Conservation (phyloP, 2,888 invertebrate genomes). For the Aphodius sticticus region DNA sequence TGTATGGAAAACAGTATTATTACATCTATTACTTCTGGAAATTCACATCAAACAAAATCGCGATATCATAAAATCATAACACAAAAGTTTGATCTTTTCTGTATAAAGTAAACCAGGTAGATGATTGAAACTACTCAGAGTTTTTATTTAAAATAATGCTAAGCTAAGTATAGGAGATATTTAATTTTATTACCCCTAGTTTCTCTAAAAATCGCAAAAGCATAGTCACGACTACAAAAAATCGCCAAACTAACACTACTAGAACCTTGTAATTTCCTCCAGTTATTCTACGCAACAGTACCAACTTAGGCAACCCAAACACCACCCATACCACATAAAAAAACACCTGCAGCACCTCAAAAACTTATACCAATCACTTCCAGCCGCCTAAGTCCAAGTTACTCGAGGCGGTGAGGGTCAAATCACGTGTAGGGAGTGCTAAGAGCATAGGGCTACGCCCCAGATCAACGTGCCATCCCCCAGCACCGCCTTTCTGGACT, state of each 20-base stretch:
- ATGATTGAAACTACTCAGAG: too few species aligned
- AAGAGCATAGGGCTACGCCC: constrained; percentile 54
- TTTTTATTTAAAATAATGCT: too few species aligned
- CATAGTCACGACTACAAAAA: too few species aligned
- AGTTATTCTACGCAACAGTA: not conserved
- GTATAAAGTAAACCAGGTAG: too few species aligned
- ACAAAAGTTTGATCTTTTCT: too few species aligned
- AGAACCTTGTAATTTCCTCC: not conserved
- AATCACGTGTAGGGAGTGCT: constrained; percentile 50
- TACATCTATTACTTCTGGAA: too few species aligned
- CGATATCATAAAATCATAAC: too few species aligned
- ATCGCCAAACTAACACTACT: not conserved
- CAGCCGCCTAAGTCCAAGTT: not conserved
- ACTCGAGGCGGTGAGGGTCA: constrained; percentile 26
- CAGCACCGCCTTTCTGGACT: constrained; percentile 59
- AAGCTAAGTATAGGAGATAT: too few species aligned
- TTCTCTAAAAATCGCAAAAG: too few species aligned
- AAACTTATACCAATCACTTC: not conserved
- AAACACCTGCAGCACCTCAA: not conserved
- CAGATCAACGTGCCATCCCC: constrained; percentile 56
- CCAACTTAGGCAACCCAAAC: not conserved
- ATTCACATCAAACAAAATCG: too few species aligned
- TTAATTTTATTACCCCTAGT: too few species aligned
- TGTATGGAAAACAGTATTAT: too few species aligned
- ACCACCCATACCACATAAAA: constrained; percentile 9